Conservation (phyloP, 2,797 vertebrate genomes). For the Odontamblyopus lacepedii region DNA sequence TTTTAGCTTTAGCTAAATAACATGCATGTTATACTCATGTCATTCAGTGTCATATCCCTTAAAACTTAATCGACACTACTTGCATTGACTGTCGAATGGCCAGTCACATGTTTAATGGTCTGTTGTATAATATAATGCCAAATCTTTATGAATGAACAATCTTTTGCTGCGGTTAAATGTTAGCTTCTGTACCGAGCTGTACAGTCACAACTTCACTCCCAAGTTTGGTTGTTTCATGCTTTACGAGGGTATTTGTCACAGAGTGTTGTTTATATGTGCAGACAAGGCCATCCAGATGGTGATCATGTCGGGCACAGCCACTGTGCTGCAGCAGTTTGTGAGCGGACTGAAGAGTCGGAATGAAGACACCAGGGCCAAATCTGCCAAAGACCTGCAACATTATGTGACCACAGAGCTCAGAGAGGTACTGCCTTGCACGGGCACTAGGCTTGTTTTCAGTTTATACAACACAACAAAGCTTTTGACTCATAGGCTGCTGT, state of each 20-base stretch:
- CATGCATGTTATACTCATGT: constrained; percentile 20
- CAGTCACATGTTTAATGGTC: neutral
- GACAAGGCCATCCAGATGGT: constrained; percentile 64
- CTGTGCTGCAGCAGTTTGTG: constrained; percentile 95
- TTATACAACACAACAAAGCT: neutral
- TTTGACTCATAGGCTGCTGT: neutral
- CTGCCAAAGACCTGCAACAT: constrained; percentile 97
- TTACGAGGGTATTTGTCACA: neutral
- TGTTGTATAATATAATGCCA: neutral
- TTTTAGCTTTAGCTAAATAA: constrained; percentile 49
- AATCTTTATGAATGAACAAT: neutral
- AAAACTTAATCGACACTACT: neutral
- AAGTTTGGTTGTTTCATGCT: neutral
- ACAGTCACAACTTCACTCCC: neutral
- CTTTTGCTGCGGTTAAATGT: neutral
- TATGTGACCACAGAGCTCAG: constrained; percentile 98
- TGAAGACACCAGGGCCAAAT: constrained; percentile 93
- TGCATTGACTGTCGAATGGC: neutral
- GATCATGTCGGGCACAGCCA: constrained; percentile 90
- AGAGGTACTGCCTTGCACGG: constrained; percentile 76
- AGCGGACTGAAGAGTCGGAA: constrained; percentile 93
- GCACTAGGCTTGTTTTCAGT: neutral
- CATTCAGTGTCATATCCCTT: neutral
- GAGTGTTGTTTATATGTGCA: constrained; percentile 5
- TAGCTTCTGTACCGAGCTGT: neutral